Evolutionary conservation across 1,140 invertebrate genomes (phyloP).

Genomic region (Centruroides sculpturatus): DNA sequence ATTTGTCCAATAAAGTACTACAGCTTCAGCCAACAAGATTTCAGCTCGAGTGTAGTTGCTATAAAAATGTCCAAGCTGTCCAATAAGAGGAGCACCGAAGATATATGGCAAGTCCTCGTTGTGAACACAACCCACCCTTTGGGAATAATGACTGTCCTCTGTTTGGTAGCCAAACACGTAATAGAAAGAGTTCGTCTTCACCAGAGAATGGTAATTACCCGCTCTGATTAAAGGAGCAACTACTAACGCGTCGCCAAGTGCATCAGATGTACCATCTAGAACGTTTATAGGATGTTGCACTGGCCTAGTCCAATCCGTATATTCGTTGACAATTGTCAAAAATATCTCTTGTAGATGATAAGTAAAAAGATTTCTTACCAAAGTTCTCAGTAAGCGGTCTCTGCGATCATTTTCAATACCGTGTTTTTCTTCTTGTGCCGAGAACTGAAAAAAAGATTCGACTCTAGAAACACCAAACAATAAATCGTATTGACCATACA

Average conservation of each 20-base stretch:
- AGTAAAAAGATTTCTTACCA: conserved; percentile 47
- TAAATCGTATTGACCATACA: conserved; percentile 55
- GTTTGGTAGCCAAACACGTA: conserved; percentile 42
- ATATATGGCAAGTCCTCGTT: conserved; percentile 42
- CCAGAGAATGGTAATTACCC: conserved; percentile 32
- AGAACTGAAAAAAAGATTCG: conserved; percentile 42
- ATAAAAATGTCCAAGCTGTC: conserved; percentile 29
- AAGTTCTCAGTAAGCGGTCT: conserved; percentile 80
- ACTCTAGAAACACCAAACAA: conserved; percentile 70
- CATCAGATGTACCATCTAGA: conserved; percentile 43
- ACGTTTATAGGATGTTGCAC: conserved; percentile 82
- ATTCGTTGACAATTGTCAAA: conserved; percentile 91
- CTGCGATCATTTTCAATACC: conserved; percentile 80
- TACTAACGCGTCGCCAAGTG: conserved; percentile 30
- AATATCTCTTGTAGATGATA: conserved; percentile 18
- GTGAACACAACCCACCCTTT: conserved; percentile 37
- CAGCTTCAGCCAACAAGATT: conserved; percentile 51
- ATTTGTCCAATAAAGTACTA: conserved; percentile 44
- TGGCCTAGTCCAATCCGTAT: conserved; percentile 88
- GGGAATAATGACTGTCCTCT: conserved; percentile 39
- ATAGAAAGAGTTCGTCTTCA: conserved; percentile 20
- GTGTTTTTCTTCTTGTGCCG: conserved; percentile 75
- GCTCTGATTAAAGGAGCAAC: conserved; percentile 31
- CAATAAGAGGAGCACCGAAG: conserved; percentile 47
- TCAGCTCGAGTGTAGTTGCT: conserved; percentile 57